A percentile compares a stretch with the other conserved stretches of the same genome.
Conservation (phyloP, 2,888 invertebrate genomes). For the Hypomecis punctinalis region DNA sequence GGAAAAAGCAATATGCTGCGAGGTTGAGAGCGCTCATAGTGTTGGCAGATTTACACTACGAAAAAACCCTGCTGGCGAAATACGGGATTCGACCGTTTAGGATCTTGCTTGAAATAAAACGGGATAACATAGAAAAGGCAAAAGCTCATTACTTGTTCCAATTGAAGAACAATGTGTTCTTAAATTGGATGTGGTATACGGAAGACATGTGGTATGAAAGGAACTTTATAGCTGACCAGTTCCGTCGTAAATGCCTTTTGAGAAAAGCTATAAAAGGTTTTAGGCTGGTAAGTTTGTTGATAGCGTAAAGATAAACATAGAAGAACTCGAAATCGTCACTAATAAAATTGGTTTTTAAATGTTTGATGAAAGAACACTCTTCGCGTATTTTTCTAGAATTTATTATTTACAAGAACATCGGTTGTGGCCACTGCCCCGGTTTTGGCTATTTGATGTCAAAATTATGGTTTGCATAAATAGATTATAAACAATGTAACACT, state of each 20-base stretch:
- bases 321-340: too few relatives aligned
- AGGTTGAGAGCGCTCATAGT: conserved; percentile 75
- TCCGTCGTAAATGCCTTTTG: conserved; percentile 79
- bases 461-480: too few relatives aligned
- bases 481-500: too few relatives aligned
- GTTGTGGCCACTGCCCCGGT: too few relatives aligned
- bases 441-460: too few relatives aligned
- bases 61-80: conserved; percentile 68
- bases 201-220: conserved; percentile 80
- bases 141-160: conserved; percentile 75
- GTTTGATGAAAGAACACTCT: too few relatives aligned
- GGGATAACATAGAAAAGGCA: conserved; percentile 74
- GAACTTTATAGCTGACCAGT: conserved; percentile 83
- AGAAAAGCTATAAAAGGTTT: conserved; percentile 76
- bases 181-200: conserved; percentile 82
- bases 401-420: too few relatives aligned
- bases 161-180: conserved; percentile 77
- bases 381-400: too few relatives aligned
- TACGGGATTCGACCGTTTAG: conserved; percentile 72
- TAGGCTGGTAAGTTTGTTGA: conserved; percentile 64
- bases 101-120: conserved; percentile 64
- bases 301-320: neutral
- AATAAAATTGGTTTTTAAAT: too few relatives aligned
- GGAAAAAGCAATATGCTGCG: conserved; percentile 83
- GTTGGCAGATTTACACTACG: conserved; percentile 82